A percentile compares a stretch with the other conserved stretches of the same genome.
These are phyloP conservation scores for Sinopyrophorus schimmeli DNA, from an alignment of 2,888 invertebrate species.

Conservation along the genomic window DNA sequence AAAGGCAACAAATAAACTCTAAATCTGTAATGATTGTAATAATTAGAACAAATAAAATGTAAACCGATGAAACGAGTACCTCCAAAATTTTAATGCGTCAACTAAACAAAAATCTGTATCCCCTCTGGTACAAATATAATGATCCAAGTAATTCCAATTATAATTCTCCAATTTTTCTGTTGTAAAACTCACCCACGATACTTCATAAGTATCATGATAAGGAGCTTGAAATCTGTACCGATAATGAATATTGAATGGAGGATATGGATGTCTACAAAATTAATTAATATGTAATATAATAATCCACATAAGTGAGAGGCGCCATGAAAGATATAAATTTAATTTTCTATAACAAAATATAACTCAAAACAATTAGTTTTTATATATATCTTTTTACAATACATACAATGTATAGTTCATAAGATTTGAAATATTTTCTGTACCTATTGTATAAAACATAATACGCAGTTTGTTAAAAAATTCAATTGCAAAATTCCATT, in stretches of 20 bases:
- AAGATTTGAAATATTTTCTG: too few species aligned
- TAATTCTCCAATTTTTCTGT: constrained; percentile 94
- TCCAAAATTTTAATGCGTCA: constrained; percentile 69
- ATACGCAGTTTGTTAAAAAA: background rate
- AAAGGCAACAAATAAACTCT: constrained; percentile 86
- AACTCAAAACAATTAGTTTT: background rate
- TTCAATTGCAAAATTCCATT: background rate
- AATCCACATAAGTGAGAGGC: background rate
- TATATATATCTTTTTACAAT: too few species aligned
- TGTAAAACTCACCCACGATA: constrained; percentile 91
- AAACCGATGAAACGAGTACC: constrained; percentile 37
- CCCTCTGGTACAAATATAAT: constrained; percentile 93
- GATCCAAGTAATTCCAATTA: constrained; percentile 97
- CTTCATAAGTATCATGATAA: constrained; percentile 89
- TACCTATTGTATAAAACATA: too few species aligned
- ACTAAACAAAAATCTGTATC: constrained; percentile 87
- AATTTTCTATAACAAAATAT: background rate
- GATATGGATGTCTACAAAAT: constrained; percentile 85
- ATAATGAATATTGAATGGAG: constrained; percentile 89
- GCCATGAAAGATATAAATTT: background rate
- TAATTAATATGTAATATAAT: constrained; percentile 21
- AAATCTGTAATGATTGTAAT: too few species aligned
- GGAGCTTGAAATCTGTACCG: constrained; percentile 91
- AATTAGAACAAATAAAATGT: too few species aligned
- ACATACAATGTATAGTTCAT: too few species aligned